Evolutionary conservation across 1,140 invertebrate genomes (phyloP).

Genomic region (Theocolax elegans): DNA sequence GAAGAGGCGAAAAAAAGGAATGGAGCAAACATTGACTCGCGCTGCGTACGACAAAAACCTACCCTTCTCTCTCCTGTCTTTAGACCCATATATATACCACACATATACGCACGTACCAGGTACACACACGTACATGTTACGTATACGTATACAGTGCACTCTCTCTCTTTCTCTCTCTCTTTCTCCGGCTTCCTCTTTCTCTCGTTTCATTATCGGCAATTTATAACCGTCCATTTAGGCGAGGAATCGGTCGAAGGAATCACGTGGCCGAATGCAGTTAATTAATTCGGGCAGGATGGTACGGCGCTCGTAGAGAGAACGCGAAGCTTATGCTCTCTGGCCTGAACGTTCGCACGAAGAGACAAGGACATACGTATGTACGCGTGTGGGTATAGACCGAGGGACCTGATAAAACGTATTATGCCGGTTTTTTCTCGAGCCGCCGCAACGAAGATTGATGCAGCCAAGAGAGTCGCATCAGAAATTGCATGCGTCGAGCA

Average conservation of each 20-base stretch:
- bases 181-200: slow-evolving; percentile 25
- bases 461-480: slow-evolving; percentile 49
- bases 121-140: too few relatives aligned
- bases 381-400: background rate
- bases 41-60: background rate
- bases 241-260: slow-evolving; percentile 49
- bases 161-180: background rate
- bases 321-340: slow-evolving; percentile 31
- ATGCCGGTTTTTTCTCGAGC: slow-evolving; percentile 52
- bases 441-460: slow-evolving; percentile 58
- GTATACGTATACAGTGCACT: too few relatives aligned
- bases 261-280: slow-evolving; percentile 41
- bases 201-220: slow-evolving; percentile 41
- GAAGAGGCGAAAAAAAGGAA: background rate
- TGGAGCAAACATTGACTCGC: slow-evolving; percentile 11
- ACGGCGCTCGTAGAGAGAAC: too few relatives aligned
- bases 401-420: slow-evolving; percentile 54
- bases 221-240: slow-evolving; percentile 51
- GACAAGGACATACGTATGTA: background rate
- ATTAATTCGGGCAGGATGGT: slow-evolving; percentile 50
- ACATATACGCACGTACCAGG: too few relatives aligned
- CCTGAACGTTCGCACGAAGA: too few relatives aligned
- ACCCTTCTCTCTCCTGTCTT: background rate
- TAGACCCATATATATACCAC: too few relatives aligned
- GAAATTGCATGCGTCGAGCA: slow-evolving; percentile 48